Percentiles rank a stretch among this genome's conserved stretches.
These are phyloP conservation scores for Orientallactaga bullata DNA, from an alignment of 2,113 vertebrate species.

Conservation along the genomic window DNA sequence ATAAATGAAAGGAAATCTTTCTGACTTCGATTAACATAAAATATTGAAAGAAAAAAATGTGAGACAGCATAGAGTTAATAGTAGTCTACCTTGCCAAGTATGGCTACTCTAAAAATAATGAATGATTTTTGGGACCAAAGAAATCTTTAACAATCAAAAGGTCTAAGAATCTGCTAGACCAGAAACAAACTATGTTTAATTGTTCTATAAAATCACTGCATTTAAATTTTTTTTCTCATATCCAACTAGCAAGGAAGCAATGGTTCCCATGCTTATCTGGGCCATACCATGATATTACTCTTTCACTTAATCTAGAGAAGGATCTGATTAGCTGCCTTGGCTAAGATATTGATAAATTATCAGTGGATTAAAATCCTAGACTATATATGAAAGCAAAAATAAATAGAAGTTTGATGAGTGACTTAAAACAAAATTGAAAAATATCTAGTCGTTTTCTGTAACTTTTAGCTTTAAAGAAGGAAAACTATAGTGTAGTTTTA, in stretches of 20 bases:
- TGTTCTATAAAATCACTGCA: constrained; percentile 12
- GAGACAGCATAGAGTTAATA: neutral
- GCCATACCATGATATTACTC: neutral
- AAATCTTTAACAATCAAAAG: constrained; percentile 12
- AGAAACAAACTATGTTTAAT: constrained; percentile 27
- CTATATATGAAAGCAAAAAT: constrained; percentile 12
- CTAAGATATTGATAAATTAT: neutral
- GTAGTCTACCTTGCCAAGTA: neutral
- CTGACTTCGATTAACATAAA: neutral
- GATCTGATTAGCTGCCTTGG: neutral
- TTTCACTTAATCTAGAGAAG: neutral
- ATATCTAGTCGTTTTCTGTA: neutral
- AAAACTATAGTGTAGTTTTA: neutral
- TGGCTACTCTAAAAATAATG: neutral
- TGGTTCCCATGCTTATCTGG: neutral
- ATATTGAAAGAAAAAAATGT: neutral
- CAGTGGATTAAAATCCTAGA: neutral
- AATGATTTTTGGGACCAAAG: constrained; percentile 32
- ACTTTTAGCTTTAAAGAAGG: neutral
- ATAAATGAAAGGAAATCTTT: neutral
- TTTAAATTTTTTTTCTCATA: constrained; percentile 31
- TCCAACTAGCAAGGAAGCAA: neutral
- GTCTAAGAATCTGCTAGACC: neutral
- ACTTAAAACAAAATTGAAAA: constrained; percentile 6
- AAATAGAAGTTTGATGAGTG: neutral